Evolutionary conservation across 2,113 vertebrate genomes (phyloP), one percentile per base, ranked within the genome.

Genomic region (Globicephala melas): DNA sequence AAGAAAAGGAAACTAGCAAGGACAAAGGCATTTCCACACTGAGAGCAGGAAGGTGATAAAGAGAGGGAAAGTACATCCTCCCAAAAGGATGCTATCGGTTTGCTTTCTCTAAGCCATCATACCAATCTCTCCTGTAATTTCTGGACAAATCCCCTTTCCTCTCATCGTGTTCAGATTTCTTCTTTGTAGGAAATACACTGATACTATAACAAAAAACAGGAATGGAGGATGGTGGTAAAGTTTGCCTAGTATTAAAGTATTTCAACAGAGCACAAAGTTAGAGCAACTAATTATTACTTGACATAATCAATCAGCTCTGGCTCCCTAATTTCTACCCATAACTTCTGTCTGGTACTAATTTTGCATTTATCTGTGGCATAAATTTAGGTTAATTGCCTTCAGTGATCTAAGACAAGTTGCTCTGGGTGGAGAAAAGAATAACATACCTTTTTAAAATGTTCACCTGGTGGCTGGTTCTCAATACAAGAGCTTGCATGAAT

Each of bases 301-400:
- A 36, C 17, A 65, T 76, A 65, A 84, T 73, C 62, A 68, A 1
- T 79, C 73, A 88, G 53, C 6, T 87, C 36, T 18, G 6, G 21
- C 4, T 20, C 76, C 18, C 9, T 92, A 71, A 36, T 89, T 94
- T 94, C 41, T 12, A 94, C 4, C 38, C 1, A 1, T 11, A 31
- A n/a, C 68, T 96, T 97, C 53, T 91, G 94, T 31, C 67, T 68
- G 26, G 38, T 71, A 36, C 12, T 79, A 65, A 96, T 62, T 94
- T 97, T 65, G 3, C 44, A 92, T 71, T 96, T 93, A 79, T 80
- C 7, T 94, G 70, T 65, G 62, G 44, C 14, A 53, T 71, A 63
- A 44, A 94, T 80, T 74, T 84, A 83, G 38, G 15, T 58, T 70
- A 79, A 80, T 47, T 83, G 41, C 60, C 12, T 83, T 83, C 76